Percentiles rank a stretch among this genome's conserved stretches.
Conservation (phyloP, 2,113 vertebrate genomes). For the Pontoporia blainvillei region DNA sequence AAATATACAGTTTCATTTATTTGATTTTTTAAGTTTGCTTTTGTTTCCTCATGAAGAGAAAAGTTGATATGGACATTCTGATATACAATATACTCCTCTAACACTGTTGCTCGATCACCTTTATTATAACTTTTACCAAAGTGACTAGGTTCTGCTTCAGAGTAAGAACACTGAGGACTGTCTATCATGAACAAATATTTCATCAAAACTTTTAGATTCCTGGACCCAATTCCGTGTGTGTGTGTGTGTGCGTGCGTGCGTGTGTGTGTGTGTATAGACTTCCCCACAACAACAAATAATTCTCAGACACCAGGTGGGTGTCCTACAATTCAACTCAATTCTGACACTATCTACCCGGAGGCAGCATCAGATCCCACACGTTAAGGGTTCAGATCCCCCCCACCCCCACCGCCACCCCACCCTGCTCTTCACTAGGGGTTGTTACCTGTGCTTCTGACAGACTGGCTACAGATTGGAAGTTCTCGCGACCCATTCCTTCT, state of each 20-base stretch:
- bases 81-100: background rate
- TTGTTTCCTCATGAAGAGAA: background rate
- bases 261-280: background rate
- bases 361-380: background rate
- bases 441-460: background rate
- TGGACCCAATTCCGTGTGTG: background rate
- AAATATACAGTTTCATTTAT: background rate
- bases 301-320: background rate
- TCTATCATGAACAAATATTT: background rate
- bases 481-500: background rate
- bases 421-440: background rate
- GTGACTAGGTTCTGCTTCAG: background rate
- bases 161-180: background rate
- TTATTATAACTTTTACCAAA: background rate
- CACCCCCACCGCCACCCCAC: too few relatives aligned
- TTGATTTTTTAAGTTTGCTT: background rate
- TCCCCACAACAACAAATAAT: background rate
- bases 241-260: background rate
- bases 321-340: background rate
- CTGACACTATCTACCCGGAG: background rate
- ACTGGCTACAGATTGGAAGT: background rate
- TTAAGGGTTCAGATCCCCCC: background rate
- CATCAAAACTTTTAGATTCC: background rate
- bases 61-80: background rate
- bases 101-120: background rate